These are phyloP conservation scores for Mus spicilegus DNA, from an alignment of 2,113 vertebrate genomes.

Conservation along the genomic window DNA sequence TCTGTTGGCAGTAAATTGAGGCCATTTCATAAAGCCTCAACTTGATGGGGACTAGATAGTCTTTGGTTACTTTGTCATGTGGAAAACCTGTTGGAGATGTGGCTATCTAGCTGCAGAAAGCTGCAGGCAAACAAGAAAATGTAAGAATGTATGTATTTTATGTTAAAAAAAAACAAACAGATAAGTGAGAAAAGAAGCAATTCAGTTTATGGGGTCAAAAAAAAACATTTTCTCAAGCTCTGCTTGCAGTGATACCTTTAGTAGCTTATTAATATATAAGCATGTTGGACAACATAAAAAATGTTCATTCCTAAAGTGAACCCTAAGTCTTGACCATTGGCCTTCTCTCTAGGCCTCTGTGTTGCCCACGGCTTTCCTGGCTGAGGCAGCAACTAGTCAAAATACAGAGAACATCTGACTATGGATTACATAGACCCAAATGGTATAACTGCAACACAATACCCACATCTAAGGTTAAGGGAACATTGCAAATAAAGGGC, in stretches of 20 bases:
- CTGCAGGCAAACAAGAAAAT: background rate
- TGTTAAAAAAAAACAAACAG: background rate
- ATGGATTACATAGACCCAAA: background rate
- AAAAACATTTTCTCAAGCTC: background rate
- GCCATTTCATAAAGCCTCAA: background rate
- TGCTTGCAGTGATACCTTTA: background rate
- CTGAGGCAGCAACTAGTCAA: background rate
- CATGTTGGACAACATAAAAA: background rate
- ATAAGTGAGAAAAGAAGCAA: background rate
- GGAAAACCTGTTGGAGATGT: background rate
- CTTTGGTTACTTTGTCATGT: background rate
- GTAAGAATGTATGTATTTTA: too few species aligned
- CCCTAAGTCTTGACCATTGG: background rate
- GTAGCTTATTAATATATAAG: background rate
- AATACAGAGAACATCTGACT: background rate
- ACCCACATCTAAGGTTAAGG: background rate
- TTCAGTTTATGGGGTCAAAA: background rate
- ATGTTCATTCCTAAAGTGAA: background rate
- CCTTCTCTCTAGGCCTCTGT: background rate
- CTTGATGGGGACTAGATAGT: background rate
- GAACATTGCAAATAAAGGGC: background rate
- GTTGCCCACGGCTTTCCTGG: background rate
- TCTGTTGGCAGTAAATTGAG: background rate
- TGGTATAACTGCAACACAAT: too few species aligned
- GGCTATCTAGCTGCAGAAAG: background rate